Base-by-base conservation (phyloP, 1,140 invertebrate genomes). In the Orchestia grillus region DNA sequence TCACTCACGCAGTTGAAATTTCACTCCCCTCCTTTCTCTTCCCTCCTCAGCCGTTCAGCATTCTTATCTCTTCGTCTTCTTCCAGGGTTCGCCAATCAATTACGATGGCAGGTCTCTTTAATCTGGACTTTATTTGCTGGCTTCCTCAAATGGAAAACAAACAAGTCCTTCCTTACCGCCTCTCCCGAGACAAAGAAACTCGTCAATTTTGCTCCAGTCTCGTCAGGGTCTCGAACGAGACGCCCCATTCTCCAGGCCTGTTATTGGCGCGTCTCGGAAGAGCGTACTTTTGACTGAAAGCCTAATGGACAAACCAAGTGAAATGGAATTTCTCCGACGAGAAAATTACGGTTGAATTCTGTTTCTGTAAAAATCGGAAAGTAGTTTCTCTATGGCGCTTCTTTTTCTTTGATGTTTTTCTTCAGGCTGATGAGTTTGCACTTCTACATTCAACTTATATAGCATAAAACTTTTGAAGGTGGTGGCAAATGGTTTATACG, bases 91-190 rank as follows among this genome's bases (percentile, higher is more conserved):
- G n/a, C 88, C 88, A 90, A 90, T 90, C 88, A 90, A 44, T 90
- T 90, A 3, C 92, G 11, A 44, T 45, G 15, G 43, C 43, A 94
- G 92, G 92, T 47, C 88, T 44, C 41, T 91, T 91, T 91, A 47
- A 45, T 40, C 92, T 19, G 92, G 41, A 44, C 92, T 45, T 94
- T 94, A 45, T 94, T 94, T 94, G 40, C 44, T 47, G 43, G 44
- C 44, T 47, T 40, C 43, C 44, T 94, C 92, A 94, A 94, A 94
- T 94, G 92, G 92, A 94, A 94, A 47, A 94, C 92, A 94, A 94
- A 94, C 92, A 94, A 94, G 44, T 44, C 40, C 6, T 44, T 47
- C 19, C 36, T n/a, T 45, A 44, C 92, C 44, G 43, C 92, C 43
- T 28, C 23, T 28, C 41, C 40, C 44, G 40, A 94, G 92, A 94